phyloP scores from a whole-genome alignment of 2,113 vertebrate genomes.

The Cololabis saira region DNA sequence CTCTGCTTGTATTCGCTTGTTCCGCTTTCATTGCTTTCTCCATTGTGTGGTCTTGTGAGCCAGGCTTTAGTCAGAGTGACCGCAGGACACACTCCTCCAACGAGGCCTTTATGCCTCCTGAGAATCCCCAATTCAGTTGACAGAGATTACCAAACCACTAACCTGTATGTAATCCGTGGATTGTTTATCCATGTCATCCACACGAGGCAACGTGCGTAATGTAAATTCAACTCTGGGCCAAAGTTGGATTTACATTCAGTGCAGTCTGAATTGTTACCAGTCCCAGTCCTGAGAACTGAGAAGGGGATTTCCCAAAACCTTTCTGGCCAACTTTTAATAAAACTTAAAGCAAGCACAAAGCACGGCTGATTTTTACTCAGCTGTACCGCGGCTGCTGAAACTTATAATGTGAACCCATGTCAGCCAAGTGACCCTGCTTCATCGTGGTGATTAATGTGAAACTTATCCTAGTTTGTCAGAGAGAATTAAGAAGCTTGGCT shows the following conservation, averaged over 20 bases:
- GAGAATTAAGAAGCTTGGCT: neutral
- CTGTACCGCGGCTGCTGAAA: neutral
- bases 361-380: slow-evolving; percentile 1
- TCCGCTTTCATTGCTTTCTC: slow-evolving; percentile 46
- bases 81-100: neutral
- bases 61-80: slow-evolving; percentile 6
- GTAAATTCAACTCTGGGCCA: no score
- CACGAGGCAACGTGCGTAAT: no score
- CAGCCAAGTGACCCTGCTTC: slow-evolving; percentile 1
- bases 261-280: slow-evolving; percentile 8
- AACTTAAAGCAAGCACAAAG: neutral
- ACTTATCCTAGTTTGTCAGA: slow-evolving; percentile 10
- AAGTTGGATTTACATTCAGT: slow-evolving; percentile 13
- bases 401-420: neutral
- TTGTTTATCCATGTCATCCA: slow-evolving; percentile 27
- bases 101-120: neutral
- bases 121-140: slow-evolving; percentile 3
- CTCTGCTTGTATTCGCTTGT: slow-evolving; percentile 48
- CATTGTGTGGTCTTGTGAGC: slow-evolving; percentile 46
- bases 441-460: slow-evolving; percentile 2
- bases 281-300: neutral
- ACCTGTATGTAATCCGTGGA: slow-evolving; percentile 2
- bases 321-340: neutral
- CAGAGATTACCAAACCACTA: slow-evolving; percentile 6
- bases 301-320: slow-evolving; percentile 27